phyloP scores from a whole-genome alignment of 2,888 invertebrate genomes.

The Nasonia oneida region DNA sequence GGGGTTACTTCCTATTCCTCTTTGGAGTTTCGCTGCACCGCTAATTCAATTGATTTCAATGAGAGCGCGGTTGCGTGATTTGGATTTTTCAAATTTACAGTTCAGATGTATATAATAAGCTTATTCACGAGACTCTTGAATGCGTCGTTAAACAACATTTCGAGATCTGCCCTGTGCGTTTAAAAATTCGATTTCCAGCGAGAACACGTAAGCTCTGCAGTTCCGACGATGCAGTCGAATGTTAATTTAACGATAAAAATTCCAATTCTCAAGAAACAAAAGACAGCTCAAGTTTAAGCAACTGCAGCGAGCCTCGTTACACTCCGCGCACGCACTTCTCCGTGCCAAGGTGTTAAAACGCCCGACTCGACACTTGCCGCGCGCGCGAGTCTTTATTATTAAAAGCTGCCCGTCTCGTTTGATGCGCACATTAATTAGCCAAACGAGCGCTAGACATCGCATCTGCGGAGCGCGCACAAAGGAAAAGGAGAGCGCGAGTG shows the following conservation, averaged over 20 bases:
- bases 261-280: not conserved
- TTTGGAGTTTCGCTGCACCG: too few species aligned
- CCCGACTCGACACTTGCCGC: not conserved
- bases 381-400: conserved; percentile 6
- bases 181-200: not conserved
- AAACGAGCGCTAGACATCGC: not conserved
- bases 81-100: not conserved
- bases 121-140: not conserved
- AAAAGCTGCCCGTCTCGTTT: conserved; percentile 41
- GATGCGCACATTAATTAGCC: conserved; percentile 48
- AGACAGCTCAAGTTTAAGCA: not conserved
- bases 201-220: too few species aligned
- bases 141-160: too few species aligned
- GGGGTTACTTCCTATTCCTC: conserved; percentile 29
- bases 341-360: conserved; percentile 40
- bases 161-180: not conserved
- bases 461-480: conserved; percentile 3
- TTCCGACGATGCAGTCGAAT: too few species aligned
- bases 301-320: not conserved
- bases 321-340: not conserved
- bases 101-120: too few species aligned
- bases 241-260: too few species aligned
- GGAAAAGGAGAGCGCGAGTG: conserved; percentile 9
- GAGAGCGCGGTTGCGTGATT: not conserved
- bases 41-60: not conserved